Evolutionary conservation across 2,797 vertebrate species (phyloP), one percentile per base, ranked within the genome.

Genomic region (Paramormyrops hopkinsi): DNA sequence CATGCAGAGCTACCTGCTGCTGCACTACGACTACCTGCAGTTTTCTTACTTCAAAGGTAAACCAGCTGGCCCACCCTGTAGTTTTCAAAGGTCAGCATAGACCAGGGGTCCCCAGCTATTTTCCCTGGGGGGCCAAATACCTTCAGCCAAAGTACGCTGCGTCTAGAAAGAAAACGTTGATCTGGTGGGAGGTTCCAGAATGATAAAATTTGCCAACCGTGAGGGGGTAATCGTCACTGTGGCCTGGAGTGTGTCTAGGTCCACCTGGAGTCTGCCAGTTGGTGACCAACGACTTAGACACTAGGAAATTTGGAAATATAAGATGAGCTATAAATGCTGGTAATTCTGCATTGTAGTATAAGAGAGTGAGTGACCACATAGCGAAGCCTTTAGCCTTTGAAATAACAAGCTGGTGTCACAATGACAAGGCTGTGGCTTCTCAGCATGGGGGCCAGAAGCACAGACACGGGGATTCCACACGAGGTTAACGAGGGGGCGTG

Each of bases 11-110:
- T 99, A 97, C 93, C 96, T 99, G 85, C 98, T 98, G 8, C 95
- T 98, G 88, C 98, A 99, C 91, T 99, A 98, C 0, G 98, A 99
- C 94, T 98, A 99, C 94, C 94, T 99, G 87, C 99, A 99, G 94
- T 99, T 98, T 83, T 97, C 98, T 89, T 98, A 98, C 94, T 99
- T 97, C 93, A 96, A 97, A 95, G 95, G 99, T 99, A 93, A 41
- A 9, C 46, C 17, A 14, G 12, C 65, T 2, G 1, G 29, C 65
- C 0, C 65, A 37, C 1, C 12, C 65, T 37, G 65, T 33, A 37
- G 12, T 33, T 73, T 69, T 33, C 14, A 2, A 33, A 14, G 25
- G 29, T 14, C 65, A 69, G 4, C 29, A 33, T 73, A 37, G 65
- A 73, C 9, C 29, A 5, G 29, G 65, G 12, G 29, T 73, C 65